phyloP scores from a whole-genome alignment of 1,140 invertebrate genomes.

The Triops longicaudatus region DNA sequence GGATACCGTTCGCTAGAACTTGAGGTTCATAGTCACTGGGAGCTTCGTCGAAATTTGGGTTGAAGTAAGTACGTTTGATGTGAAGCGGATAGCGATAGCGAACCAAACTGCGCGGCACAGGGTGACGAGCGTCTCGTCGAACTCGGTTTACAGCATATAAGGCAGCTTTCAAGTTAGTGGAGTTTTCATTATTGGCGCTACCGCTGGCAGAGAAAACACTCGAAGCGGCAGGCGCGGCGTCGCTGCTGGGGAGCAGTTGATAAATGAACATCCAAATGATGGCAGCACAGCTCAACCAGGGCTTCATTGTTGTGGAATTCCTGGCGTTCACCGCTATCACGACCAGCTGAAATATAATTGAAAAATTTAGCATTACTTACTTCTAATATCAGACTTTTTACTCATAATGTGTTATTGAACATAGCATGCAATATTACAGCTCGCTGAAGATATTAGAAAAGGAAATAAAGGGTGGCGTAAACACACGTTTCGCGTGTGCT shows the following conservation, averaged over 20 bases:
- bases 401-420: no score
- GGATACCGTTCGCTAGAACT: background rate
- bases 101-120: background rate
- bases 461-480: no score
- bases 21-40: background rate
- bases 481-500: no score
- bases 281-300: background rate
- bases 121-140: slow-evolving; percentile 13
- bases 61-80: slow-evolving; percentile 21
- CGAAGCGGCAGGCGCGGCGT: background rate
- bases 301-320: background rate
- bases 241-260: background rate
- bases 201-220: background rate
- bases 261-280: slow-evolving; percentile 2
- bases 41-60: background rate
- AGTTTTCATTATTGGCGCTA: background rate
- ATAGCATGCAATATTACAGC: no score
- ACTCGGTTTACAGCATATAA: slow-evolving; percentile 22
- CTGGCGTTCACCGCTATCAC: background rate
- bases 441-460: no score
- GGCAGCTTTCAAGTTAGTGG: slow-evolving; percentile 19
- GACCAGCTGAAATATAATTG: background rate
- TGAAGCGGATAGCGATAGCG: slow-evolving; percentile 23
- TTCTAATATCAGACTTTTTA: no score
- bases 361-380: no score